A percentile compares a stretch with the other conserved stretches of the same genome.
Evolutionary conservation across 2,888 invertebrate species (phyloP).

Genomic region (Dicranocentrus wangi): DNA sequence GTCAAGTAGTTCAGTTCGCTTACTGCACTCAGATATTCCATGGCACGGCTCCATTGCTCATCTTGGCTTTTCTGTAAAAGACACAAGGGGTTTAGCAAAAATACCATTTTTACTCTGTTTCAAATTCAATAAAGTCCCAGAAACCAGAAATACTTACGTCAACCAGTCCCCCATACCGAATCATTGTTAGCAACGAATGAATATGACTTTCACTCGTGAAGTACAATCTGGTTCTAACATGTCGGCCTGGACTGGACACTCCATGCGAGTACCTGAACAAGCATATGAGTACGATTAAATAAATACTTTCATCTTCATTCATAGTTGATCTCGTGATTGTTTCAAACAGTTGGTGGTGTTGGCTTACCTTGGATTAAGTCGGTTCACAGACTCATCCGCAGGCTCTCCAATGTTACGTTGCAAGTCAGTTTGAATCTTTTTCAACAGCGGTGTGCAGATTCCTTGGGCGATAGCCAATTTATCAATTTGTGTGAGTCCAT

Average conservation of each 20-base stretch:
- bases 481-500: constrained; percentile 95
- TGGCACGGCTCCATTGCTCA: constrained; percentile 98
- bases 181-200: constrained; percentile 95
- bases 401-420: constrained; percentile 93
- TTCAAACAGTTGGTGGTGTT: too few species aligned
- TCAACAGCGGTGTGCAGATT: constrained; percentile 95
- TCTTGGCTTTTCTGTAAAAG: constrained; percentile 38
- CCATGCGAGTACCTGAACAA: constrained; percentile 90
- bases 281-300: too few species aligned
- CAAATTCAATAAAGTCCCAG: constrained; percentile 17
- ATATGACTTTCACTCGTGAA: constrained; percentile 99
- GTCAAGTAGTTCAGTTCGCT: constrained; percentile 99
- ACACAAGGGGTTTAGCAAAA: background rate
- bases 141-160: constrained; percentile 80
- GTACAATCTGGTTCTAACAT: constrained; percentile 98
- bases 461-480: constrained; percentile 97
- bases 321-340: too few species aligned
- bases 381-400: constrained; percentile 94
- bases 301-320: too few species aligned
- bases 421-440: constrained; percentile 95
- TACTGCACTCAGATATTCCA: constrained; percentile 98
- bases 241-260: constrained; percentile 97
- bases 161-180: constrained; percentile 92
- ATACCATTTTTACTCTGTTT: background rate
- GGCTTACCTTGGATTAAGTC: constrained; percentile 92